A percentile compares a stretch with the other conserved stretches of the same genome.
Evolutionary conservation across 1,140 invertebrate species (phyloP).

Genomic region (Cydia fagiglandana): DNA sequence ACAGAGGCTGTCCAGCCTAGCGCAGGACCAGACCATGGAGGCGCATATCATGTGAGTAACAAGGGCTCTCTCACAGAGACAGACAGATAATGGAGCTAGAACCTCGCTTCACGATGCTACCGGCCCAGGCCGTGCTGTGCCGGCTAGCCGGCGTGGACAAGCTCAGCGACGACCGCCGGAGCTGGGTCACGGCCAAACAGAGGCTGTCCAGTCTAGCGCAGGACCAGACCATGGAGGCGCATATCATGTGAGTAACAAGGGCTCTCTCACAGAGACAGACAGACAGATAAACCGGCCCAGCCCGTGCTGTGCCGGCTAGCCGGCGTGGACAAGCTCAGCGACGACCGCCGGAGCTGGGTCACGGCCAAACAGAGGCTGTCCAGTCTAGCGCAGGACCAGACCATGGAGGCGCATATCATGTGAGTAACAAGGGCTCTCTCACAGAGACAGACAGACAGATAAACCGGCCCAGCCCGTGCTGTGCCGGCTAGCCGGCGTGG

Average conservation of each 20-base stretch:
- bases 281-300: conserved; percentile 49
- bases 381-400: too few relatives aligned
- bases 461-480: conserved; percentile 51
- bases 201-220: conserved; percentile 40
- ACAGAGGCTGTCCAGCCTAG: conserved; percentile 38
- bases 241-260: conserved; percentile 7
- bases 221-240: conserved; percentile 45
- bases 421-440: too few relatives aligned
- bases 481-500: conserved; percentile 56
- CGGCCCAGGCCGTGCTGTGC: conserved; percentile 54
- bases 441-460: conserved; percentile 39
- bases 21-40: conserved; percentile 43
- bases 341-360: not conserved
- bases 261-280: not conserved
- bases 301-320: conserved; percentile 53
- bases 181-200: conserved; percentile 47
- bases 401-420: too few relatives aligned
- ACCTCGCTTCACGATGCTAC: conserved; percentile 46
- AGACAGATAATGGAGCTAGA: conserved; percentile 45
- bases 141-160: conserved; percentile 53
- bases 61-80: not conserved
- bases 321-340: conserved; percentile 42
- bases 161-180: conserved; percentile 28
- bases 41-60: conserved; percentile 34
- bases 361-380: not conserved